Evolutionary conservation across 2,797 vertebrate genomes (phyloP).

Genomic region (Anguilla marmorata): DNA sequence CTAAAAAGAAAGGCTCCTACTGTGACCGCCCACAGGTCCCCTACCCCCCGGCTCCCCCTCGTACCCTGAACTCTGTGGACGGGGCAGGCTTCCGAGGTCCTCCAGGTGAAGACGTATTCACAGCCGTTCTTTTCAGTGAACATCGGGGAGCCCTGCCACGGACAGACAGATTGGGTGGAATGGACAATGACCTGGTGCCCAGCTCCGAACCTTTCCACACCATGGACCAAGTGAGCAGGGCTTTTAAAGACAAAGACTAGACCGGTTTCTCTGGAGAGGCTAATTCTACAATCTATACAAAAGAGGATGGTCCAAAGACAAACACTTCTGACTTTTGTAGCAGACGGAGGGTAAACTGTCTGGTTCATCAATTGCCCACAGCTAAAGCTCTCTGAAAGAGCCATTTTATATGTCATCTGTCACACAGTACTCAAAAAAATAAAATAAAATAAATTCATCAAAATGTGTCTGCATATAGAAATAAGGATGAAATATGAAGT

Average conservation of each 20-base stretch:
- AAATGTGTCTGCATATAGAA: too few relatives aligned
- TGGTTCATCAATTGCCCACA: not conserved
- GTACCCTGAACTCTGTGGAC: conserved; percentile 75
- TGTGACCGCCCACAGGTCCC: not conserved
- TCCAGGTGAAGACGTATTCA: conserved; percentile 92
- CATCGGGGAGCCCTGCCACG: conserved; percentile 81
- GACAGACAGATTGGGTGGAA: not conserved
- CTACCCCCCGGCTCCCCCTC: not conserved
- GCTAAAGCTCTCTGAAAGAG: not conserved
- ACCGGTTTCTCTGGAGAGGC: not conserved
- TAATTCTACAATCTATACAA: not conserved
- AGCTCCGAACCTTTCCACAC: not conserved
- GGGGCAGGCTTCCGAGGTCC: conserved; percentile 89
- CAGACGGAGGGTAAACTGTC: not conserved
- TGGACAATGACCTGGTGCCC: not conserved
- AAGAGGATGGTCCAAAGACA: too few relatives aligned
- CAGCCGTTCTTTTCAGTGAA: conserved; percentile 81
- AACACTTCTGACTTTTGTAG: too few relatives aligned
- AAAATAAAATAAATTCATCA: too few relatives aligned
- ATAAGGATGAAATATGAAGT: too few relatives aligned
- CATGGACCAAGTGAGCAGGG: not conserved
- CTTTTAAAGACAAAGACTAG: not conserved
- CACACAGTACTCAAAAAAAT: too few relatives aligned
- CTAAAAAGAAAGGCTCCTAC: not conserved
- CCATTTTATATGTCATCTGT: too few relatives aligned